Evolutionary conservation across 2,888 invertebrate species (phyloP), one percentile per base, ranked within the genome.

Genomic region (Druceiella hillmani): DNA sequence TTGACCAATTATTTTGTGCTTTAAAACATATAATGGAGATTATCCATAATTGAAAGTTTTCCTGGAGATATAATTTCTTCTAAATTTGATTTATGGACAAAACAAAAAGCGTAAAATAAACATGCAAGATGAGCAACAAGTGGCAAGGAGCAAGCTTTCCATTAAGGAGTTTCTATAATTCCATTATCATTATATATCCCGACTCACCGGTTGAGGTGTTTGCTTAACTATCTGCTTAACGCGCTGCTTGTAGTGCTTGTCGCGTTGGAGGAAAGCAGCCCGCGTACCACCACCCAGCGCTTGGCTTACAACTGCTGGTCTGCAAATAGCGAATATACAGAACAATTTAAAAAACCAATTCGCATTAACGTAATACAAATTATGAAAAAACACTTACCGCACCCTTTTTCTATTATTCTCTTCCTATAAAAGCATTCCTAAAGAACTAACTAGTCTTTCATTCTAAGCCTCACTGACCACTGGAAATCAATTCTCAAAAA

Each of bases 211-310:
- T 17, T 66, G 66, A 12, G 66, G 62, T 11, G 65, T 58, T 15
- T 63, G 64, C 44, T 72, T 72, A 45, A 59, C 56, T 43, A 71
- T 55, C 52, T 66, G 67, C 43, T 71, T 71, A 22, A 66, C 51
- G 1, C 67, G 52, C 51, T 70, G 70, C 52, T 71, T 72, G 60
- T 70, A 72, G 17, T 63, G 48, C 45, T 71, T 71, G 56, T 72
- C 71, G 1, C 68, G 57, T 38, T 70, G 70, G 10, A 72, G 57
- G 55, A 72, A 72, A 0, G 61, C 48, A 0, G 62, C 62, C 1
- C 68, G 62, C 5, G 61, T 12, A n/a, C 26, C 50, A 0, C 62
- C 59, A 40, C 64, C 61, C 51, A 53, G 61, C 36, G 62, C 62
- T 33, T 66, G 62, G 44, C 64, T 66, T 11, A 71, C 62, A 1